Evolutionary conservation across 2,797 vertebrate genomes (phyloP).

Genomic region (Fratercula arctica): DNA sequence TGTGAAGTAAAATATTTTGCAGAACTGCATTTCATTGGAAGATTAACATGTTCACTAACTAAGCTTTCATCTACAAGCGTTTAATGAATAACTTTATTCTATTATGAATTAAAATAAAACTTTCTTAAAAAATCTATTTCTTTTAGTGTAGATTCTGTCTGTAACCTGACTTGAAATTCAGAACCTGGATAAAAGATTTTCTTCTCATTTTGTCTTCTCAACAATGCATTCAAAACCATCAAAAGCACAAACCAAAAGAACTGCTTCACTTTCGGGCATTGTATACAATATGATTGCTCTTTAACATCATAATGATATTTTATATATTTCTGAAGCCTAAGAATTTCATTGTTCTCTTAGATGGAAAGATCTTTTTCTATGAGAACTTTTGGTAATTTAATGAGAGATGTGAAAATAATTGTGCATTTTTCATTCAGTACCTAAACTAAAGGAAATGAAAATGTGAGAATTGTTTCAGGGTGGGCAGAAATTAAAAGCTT

Average conservation of each 20-base stretch:
- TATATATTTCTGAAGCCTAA: not conserved
- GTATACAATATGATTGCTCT: not conserved
- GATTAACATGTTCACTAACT: not conserved
- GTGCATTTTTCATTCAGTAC: not conserved
- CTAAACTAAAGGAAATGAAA: not conserved
- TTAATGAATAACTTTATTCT: slow-evolving; percentile 27
- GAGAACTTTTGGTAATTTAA: not conserved
- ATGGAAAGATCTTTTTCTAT: not conserved
- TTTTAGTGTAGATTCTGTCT: not conserved
- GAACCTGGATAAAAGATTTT: not conserved
- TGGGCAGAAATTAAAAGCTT: not conserved
- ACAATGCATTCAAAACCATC: not conserved
- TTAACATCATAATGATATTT: not conserved
- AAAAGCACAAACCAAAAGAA: not conserved
- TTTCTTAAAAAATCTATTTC: not conserved
- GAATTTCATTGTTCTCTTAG: not conserved
- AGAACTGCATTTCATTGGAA: not conserved
- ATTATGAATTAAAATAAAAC: slow-evolving; percentile 22
- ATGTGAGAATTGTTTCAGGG: not conserved
- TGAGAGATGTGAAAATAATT: not conserved
- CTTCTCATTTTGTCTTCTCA: not conserved
- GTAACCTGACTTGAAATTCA: not conserved
- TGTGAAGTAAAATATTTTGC: not conserved
- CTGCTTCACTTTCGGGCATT: not conserved
- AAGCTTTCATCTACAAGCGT: not conserved